Evolutionary conservation across 1,140 invertebrate genomes (phyloP).

Genomic region (Drosophila tsacasi): DNA sequence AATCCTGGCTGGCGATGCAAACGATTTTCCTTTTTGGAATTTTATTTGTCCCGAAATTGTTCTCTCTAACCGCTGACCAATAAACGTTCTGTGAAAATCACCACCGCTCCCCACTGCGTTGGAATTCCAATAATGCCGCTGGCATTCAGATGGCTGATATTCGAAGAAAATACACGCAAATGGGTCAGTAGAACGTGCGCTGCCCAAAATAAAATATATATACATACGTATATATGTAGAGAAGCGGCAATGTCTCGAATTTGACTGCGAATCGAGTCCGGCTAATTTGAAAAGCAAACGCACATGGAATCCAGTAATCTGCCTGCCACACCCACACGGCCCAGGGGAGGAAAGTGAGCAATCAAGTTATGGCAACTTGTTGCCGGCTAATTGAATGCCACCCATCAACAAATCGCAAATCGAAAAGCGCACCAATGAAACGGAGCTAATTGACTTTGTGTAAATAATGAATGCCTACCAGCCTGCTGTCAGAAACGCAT

Average conservation of each 20-base stretch:
- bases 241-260: conserved; percentile 25
- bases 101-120: conserved; percentile 13
- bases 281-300: conserved; percentile 77
- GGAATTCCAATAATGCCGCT: conserved; percentile 55
- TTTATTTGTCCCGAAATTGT: conserved; percentile 14
- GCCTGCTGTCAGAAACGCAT: conserved; percentile 67
- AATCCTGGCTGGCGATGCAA: conserved; percentile 18
- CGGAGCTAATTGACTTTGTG: conserved; percentile 66
- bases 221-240: conserved; percentile 2
- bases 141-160: conserved; percentile 34
- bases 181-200: conserved; percentile 74
- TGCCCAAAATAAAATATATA: conserved; percentile 25
- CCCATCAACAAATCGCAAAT: conserved; percentile 42
- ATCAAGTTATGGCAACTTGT: conserved; percentile 70
- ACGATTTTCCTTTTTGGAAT: conserved; percentile 19
- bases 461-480: conserved; percentile 48
- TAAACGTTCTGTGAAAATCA: conserved; percentile 17
- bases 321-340: conserved; percentile 31
- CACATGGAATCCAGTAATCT: conserved; percentile 19
- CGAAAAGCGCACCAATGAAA: conserved; percentile 64
- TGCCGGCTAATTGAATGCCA: conserved; percentile 73
- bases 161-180: conserved; percentile 54
- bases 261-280: conserved; percentile 57
- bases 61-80: conserved; percentile 12
- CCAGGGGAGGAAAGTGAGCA: conserved; percentile 58